phyloP scores from a whole-genome alignment of 2,888 invertebrate species.

The Priapulus caudatus region DNA sequence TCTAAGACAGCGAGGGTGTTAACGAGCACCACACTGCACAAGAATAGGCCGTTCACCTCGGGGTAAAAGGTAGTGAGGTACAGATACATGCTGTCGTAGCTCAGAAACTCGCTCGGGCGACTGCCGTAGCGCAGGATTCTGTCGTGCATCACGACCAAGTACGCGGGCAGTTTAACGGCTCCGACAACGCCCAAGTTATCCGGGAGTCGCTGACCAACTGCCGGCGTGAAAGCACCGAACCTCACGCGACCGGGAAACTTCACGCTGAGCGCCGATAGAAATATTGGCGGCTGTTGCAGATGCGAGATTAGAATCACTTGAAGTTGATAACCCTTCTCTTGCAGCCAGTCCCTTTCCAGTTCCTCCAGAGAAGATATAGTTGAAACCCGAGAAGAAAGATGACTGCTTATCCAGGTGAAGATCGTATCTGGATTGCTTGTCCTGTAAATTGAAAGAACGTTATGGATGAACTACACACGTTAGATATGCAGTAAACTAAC shows the following conservation, averaged over 20 bases:
- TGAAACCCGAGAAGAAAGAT: conserved; percentile 39
- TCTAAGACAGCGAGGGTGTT: conserved; percentile 41
- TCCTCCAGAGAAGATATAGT: conserved; percentile 31
- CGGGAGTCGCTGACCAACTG: background rate
- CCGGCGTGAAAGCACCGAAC: conserved; percentile 36
- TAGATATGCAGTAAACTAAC: too few relatives aligned
- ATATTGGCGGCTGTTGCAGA: conserved; percentile 40
- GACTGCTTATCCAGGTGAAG: conserved; percentile 41
- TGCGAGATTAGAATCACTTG: conserved; percentile 41
- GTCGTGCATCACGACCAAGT: conserved; percentile 40
- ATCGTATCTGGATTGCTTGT: conserved; percentile 33
- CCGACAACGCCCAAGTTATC: too few relatives aligned
- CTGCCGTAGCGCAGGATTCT: conserved; percentile 37
- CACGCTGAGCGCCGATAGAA: conserved; percentile 44
- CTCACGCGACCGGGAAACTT: conserved; percentile 44
- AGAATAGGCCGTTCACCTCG: conserved; percentile 44
- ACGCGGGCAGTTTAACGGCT: conserved; percentile 33
- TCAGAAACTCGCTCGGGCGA: conserved; percentile 38
- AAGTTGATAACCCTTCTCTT: conserved; percentile 25
- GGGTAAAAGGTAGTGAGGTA: conserved; percentile 42
- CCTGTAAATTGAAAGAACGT: conserved; percentile 32
- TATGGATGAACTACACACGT: too few relatives aligned
- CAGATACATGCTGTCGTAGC: conserved; percentile 39
- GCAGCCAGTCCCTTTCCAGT: conserved; percentile 34
- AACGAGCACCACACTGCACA: conserved; percentile 39